A percentile compares a stretch with the other conserved stretches of the same genome.
Conservation (phyloP, 2,797 vertebrate species). For the Serranus cabrilla region DNA sequence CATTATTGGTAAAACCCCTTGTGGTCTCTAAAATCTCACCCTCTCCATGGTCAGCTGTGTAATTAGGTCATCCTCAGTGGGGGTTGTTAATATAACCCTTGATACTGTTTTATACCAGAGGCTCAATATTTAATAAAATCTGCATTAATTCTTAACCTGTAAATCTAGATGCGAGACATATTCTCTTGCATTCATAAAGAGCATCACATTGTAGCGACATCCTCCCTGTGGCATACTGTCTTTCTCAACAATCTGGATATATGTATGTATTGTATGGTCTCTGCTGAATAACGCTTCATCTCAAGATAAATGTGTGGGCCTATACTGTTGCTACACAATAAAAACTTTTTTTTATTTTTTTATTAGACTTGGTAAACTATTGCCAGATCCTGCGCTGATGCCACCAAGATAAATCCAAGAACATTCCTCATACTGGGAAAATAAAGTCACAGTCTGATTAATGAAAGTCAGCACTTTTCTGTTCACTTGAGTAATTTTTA, state of each 20-base stretch:
- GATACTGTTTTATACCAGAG: conserved; percentile 32
- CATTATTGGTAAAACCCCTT: conserved; percentile 40
- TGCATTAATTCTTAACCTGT: conserved; percentile 6
- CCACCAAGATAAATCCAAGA: conserved; percentile 19
- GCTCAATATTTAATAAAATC: conserved; percentile 13
- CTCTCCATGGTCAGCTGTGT: conserved; percentile 43
- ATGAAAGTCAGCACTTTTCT: conserved; percentile 11
- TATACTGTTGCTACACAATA: background rate
- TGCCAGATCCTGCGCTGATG: conserved; percentile 1
- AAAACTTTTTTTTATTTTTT: background rate
- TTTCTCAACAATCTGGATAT: conserved; percentile 1
- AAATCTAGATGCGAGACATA: conserved; percentile 1
- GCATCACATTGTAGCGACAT: background rate
- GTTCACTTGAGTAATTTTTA: conserved; percentile 32
- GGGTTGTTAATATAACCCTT: conserved; percentile 57
- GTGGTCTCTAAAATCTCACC: conserved; percentile 52
- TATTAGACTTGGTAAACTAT: background rate
- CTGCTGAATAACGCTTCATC: background rate
- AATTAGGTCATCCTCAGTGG: conserved; percentile 75
- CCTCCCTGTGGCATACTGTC: background rate
- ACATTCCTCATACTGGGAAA: conserved; percentile 6
- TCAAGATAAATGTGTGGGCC: background rate
- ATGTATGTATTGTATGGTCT: background rate
- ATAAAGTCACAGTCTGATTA: conserved; percentile 27
- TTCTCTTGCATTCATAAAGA: background rate